A percentile compares a stretch with the other conserved stretches of the same genome.
Evolutionary conservation across 2,113 vertebrate species (phyloP).

Genomic region (Thermophis baileyi): DNA sequence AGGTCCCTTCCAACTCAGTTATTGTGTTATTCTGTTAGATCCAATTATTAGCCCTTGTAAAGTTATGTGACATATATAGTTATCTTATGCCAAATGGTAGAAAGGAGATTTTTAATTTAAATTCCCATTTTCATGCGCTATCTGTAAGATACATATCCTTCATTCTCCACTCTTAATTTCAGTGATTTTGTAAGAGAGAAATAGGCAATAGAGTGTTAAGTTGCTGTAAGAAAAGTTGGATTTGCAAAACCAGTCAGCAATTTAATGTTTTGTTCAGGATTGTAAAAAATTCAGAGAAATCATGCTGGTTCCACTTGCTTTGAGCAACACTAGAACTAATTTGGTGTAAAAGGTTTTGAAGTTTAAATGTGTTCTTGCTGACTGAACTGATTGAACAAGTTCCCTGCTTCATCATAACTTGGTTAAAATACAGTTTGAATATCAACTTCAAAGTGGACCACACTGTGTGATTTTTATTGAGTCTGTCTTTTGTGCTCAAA

Average conservation of each 20-base stretch:
- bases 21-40: neutral
- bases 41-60: neutral
- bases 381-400: conserved; percentile 23
- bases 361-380: neutral
- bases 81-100: neutral
- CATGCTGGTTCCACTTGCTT: neutral
- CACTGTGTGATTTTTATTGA: conserved; percentile 38
- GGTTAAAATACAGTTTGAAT: conserved; percentile 49
- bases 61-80: neutral
- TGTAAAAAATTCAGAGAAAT: neutral
- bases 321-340: neutral
- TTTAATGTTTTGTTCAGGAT: neutral
- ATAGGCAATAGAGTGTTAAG: neutral
- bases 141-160: neutral
- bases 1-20: neutral
- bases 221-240: neutral
- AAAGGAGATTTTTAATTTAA: neutral
- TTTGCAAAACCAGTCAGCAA: neutral
- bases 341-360: neutral
- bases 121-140: neutral
- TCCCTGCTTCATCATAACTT: neutral
- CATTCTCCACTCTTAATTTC: neutral
- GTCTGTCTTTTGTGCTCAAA: conserved; percentile 49
- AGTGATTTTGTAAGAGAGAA: neutral
- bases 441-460: conserved; percentile 33